phyloP scores from a whole-genome alignment of 2,113 vertebrate genomes.

The Patagioenas fasciata region DNA sequence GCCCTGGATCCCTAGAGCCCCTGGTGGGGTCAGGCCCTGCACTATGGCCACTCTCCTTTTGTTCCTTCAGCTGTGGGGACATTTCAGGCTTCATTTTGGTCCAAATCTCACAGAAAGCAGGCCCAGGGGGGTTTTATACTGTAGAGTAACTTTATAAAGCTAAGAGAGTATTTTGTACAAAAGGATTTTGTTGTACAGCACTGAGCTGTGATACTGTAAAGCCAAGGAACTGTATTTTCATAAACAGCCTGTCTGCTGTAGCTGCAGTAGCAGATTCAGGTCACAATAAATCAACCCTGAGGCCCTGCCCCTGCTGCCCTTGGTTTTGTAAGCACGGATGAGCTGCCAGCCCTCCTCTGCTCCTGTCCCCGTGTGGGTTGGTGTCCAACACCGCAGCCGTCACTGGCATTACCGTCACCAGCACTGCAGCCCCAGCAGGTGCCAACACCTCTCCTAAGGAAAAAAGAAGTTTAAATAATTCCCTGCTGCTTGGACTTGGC shows the following conservation, averaged over 20 bases:
- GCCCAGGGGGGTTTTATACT: neutral
- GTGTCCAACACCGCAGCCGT: accelerated
- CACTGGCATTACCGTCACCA: accelerated
- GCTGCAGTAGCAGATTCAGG: neutral
- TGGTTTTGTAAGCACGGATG: neutral
- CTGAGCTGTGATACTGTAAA: conserved; percentile 17
- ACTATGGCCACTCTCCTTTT: too few relatives aligned
- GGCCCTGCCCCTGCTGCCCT: neutral
- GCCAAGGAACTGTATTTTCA: neutral
- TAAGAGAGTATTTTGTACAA: conserved; percentile 17
- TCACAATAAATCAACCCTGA: neutral
- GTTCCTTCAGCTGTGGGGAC: too few relatives aligned
- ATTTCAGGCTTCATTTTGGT: too few relatives aligned
- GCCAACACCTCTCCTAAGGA: neutral
- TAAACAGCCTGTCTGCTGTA: neutral
- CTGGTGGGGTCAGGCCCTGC: too few relatives aligned
- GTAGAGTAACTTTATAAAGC: neutral
- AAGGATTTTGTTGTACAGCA: neutral
- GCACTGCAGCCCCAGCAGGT: accelerated
- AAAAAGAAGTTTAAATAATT: neutral
- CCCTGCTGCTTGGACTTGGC: neutral
- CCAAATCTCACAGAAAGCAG: too few relatives aligned
- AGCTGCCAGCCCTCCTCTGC: neutral
- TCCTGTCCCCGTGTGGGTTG: accelerated
- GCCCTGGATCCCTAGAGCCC: too few relatives aligned